Evolutionary conservation across 2,888 invertebrate species (phyloP).

Genomic region (Melinaea menophilus): DNA sequence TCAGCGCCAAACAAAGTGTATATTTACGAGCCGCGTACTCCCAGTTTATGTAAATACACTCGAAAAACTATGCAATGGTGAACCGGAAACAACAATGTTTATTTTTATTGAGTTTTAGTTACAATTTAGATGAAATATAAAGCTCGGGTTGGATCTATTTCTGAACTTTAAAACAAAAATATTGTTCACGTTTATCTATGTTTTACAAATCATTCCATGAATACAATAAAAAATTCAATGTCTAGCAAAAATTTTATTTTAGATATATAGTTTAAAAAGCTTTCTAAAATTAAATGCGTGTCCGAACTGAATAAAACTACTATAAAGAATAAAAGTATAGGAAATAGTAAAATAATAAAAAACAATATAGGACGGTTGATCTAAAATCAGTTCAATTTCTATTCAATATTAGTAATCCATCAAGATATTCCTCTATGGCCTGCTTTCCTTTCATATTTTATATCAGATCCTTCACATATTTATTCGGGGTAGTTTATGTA

Average conservation of each 20-base stretch:
- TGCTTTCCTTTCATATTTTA: slow-evolving; percentile 70
- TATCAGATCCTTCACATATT: slow-evolving; percentile 66
- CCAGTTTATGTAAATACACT: slow-evolving; percentile 66
- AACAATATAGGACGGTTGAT: slow-evolving; percentile 23
- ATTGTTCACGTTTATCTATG: slow-evolving; percentile 14
- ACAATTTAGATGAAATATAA: slow-evolving; percentile 27
- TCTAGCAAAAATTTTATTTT: too few species aligned
- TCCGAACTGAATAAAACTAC: neutral
- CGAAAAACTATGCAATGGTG: slow-evolving; percentile 56
- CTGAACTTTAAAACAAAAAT: slow-evolving; percentile 20
- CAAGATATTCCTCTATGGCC: slow-evolving; percentile 66
- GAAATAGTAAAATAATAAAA: slow-evolving; percentile 10
- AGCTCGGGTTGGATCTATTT: slow-evolving; percentile 9
- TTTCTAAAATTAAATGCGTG: neutral
- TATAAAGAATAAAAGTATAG: neutral
- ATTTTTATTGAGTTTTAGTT: slow-evolving; percentile 51
- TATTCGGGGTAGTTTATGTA: slow-evolving; percentile 63
- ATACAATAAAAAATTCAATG: too few species aligned
- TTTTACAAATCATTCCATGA: slow-evolving; percentile 8
- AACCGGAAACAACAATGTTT: slow-evolving; percentile 57
- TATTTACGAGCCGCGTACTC: slow-evolving; percentile 44
- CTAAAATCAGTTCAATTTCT: slow-evolving; percentile 56
- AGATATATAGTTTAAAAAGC: neutral
- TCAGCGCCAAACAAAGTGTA: slow-evolving; percentile 58
- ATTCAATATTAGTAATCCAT: slow-evolving; percentile 57